Evolutionary conservation across 2,797 vertebrate genomes (phyloP), one percentile per base, ranked within the genome.

Genomic region (Aeoliscus strigatus): DNA sequence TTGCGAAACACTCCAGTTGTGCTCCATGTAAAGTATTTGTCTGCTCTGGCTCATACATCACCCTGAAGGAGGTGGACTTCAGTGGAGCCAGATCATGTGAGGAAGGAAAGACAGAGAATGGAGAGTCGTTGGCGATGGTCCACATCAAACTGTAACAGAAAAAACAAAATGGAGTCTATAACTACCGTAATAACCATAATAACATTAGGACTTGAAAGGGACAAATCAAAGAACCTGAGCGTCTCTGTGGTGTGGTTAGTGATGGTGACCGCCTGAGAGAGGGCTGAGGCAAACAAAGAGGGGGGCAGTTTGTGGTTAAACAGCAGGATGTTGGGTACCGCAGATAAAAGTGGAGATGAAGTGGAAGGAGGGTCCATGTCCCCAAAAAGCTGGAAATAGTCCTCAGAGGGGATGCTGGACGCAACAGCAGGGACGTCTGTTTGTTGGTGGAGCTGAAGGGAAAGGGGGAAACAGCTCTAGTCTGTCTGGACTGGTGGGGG

Each of bases 1-100:
- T 58, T 13, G 91, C 89, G 16, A 96, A 96, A 54, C 89, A 96
- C 78, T 99, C 94, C 0, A 98, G 86, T 43, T 95, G 91, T 0
- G 66, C 87, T 5, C 81, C 77, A 0, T 91, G 91, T 34, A 96
- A 70, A 29, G 60, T 65, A 61, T 93, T 91, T 27, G 71, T 60
- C 59, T 88, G 75, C 33, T 80, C 66, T 0, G 94, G 91, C 4
- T 65, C 65, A 75, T 94, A 98, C 43, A 69, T 71, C 43, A 98
- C 86, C 30, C 69, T 78, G 59, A 94, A 90, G 28, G 86, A 84
- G 5, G 82, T 92, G 52, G 87, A 88, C 70, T 94, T 94, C 36
- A 94, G 56, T 2, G 94, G 88, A n/a, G 85, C 80, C 31, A 99
- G 73, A 0, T 92, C 89, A 2, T 77, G 87, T 45, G 71, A 84